Base-by-base conservation (phyloP, 2,113 vertebrate species). In the Seriola dumerili region DNA sequence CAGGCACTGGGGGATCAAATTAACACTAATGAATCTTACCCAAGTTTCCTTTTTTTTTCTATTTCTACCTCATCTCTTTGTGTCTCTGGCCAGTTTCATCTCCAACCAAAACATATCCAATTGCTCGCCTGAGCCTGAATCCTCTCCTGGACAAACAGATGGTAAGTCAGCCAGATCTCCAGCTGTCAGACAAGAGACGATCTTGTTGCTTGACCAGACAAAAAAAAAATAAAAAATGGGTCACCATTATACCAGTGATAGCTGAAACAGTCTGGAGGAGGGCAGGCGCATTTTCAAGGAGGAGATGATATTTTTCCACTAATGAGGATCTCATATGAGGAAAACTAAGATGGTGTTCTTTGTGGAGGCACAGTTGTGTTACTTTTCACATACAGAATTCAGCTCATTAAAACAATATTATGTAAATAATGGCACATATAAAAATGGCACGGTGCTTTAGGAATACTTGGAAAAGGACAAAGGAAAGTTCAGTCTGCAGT, bases 141-240 rank as follows among this genome's bases (percentile, higher is more conserved):
- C 42, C 58, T 59, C 59, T 80, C 63, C 80, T 84, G 78, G 81
- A 88, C 85, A 88, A 91, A 92, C 83, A 90, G 61, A 87, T 40
- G 54, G 78, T 52, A 48, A 80, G 40, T 58, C 74, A 64, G 64
- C 72, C 72, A 64, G 66, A 80, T 67, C 83, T 84, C 76, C 86
- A 82, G 90, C 85, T 90, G 85, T 86, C 85, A 79, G 63, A 80
- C 29, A 1, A 5, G 62, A 78, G 63, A 78, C 23, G 4, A 6
- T 50, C 76, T 61, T 59, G 83, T 61, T 69, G 36, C 54, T 62
- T 4, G 6, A 76, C 50, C 73, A 55, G 67, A 76, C 29, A 46
- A 65, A 72, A 71, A 70, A 78, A 83, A 57, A 2, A 50, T 59
- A 68, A 71, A 72, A 80, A 84, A 58, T 4, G 48, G 68, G 72